phyloP scores from a whole-genome alignment of 1,140 invertebrate species.

The Drosophila setifemur region DNA sequence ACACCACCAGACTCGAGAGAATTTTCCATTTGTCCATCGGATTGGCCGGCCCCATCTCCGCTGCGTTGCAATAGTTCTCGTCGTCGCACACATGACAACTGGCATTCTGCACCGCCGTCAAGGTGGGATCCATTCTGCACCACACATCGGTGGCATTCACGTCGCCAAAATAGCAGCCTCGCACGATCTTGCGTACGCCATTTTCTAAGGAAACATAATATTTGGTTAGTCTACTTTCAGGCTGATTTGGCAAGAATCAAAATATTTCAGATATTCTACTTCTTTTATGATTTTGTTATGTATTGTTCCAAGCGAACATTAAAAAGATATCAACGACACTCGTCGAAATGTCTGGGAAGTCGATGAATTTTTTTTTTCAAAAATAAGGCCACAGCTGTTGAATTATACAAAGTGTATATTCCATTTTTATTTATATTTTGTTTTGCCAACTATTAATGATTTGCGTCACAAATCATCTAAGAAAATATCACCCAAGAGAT shows the following conservation, averaged over 20 bases:
- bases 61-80: constrained; percentile 68
- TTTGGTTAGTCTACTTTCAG: constrained; percentile 55
- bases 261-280: background rate
- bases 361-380: constrained; percentile 6
- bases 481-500: too few species aligned
- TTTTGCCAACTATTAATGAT: constrained; percentile 6
- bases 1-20: constrained; percentile 25
- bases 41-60: background rate
- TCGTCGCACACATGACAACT: constrained; percentile 70
- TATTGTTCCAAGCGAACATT: background rate
- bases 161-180: constrained; percentile 75
- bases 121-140: constrained; percentile 67
- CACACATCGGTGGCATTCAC: constrained; percentile 65
- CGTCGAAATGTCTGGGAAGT: background rate
- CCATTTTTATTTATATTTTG: background rate
- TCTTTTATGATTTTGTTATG: constrained; percentile 4
- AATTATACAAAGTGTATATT: background rate
- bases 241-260: constrained; percentile 9
- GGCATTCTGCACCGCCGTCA: constrained; percentile 53
- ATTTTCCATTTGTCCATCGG: constrained; percentile 29
- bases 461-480: constrained; percentile 2
- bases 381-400: constrained; percentile 33
- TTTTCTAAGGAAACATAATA: constrained; percentile 47
- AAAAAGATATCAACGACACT: constrained; percentile 4
- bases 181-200: constrained; percentile 58